Conservation (phyloP, 2,888 invertebrate genomes). For the Mechanitis mazaeus region DNA sequence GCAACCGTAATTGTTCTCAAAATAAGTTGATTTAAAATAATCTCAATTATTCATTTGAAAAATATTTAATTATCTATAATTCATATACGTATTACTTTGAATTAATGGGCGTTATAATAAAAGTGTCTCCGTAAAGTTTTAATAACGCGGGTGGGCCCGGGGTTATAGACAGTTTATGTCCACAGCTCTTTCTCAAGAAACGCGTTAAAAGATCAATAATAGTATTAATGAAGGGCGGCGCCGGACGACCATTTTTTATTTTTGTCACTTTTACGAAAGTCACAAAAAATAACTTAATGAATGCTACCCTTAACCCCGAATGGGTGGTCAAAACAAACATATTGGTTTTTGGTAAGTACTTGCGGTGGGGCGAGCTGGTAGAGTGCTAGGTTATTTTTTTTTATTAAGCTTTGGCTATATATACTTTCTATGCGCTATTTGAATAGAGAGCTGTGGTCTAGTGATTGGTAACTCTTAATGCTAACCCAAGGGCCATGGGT, state of each 20-base stretch:
- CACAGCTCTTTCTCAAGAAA: slow-evolving; percentile 21
- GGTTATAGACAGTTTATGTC: slow-evolving; percentile 16
- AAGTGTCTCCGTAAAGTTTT: slow-evolving; percentile 6
- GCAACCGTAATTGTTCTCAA: too few species aligned
- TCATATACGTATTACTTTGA: background rate
- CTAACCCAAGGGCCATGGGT: too few species aligned
- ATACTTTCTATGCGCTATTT: too few species aligned
- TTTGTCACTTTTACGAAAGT: slow-evolving; percentile 19
- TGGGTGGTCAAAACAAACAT: slow-evolving; percentile 18
- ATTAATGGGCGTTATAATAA: slow-evolving; percentile 1
- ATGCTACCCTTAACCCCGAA: slow-evolving; percentile 17
- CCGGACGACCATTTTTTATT: slow-evolving; percentile 23
- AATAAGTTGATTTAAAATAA: too few species aligned
- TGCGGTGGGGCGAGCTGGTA: background rate
- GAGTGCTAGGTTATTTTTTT: background rate
- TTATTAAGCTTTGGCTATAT: background rate
- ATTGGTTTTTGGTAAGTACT: background rate
- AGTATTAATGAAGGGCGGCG: slow-evolving; percentile 18
- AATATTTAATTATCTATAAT: background rate
- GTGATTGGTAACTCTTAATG: too few species aligned
- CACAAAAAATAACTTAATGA: slow-evolving; percentile 27
- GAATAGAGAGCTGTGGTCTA: too few species aligned
- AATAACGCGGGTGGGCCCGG: slow-evolving; percentile 15
- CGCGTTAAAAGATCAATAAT: slow-evolving; percentile 22
- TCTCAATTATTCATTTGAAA: too few species aligned